phyloP scores from a whole-genome alignment of 2,888 invertebrate genomes.

The Boloria selene region DNA sequence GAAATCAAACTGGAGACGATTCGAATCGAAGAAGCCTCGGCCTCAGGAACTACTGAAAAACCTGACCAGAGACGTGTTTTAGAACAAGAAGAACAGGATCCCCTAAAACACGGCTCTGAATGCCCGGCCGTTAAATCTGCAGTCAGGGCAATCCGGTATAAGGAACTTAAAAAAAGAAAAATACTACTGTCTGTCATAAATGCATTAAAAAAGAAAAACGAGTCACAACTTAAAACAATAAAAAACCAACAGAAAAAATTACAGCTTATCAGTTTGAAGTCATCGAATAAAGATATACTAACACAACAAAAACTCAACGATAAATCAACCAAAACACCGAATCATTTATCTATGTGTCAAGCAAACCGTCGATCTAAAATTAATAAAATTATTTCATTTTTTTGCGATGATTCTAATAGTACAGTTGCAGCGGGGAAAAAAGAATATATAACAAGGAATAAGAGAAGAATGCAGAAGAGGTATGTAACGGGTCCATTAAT shows the following conservation, averaged over 20 bases:
- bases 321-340: neutral
- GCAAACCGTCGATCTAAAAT: constrained; percentile 9
- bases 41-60: neutral
- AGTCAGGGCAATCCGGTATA: constrained; percentile 11
- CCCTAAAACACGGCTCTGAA: neutral
- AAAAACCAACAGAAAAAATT: no score
- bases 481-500: constrained; percentile 20
- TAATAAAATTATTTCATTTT: constrained; percentile 17
- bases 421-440: constrained; percentile 24
- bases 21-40: no score
- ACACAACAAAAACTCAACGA: no score
- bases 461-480: no score
- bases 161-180: constrained; percentile 2
- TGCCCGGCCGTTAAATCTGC: neutral
- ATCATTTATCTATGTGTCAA: neutral
- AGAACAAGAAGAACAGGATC: neutral
- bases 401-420: constrained; percentile 23
- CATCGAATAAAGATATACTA: no score
- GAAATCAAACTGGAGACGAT: no score
- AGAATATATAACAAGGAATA: constrained; percentile 27
- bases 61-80: no score
- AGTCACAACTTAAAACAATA: no score
- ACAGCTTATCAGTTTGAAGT: no score
- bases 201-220: no score
- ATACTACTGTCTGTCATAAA: no score